A percentile compares a stretch with the other conserved stretches of the same genome.
phyloP scores from a whole-genome alignment of 2,888 invertebrate species.

The Hirtodrosophila histrioides region DNA sequence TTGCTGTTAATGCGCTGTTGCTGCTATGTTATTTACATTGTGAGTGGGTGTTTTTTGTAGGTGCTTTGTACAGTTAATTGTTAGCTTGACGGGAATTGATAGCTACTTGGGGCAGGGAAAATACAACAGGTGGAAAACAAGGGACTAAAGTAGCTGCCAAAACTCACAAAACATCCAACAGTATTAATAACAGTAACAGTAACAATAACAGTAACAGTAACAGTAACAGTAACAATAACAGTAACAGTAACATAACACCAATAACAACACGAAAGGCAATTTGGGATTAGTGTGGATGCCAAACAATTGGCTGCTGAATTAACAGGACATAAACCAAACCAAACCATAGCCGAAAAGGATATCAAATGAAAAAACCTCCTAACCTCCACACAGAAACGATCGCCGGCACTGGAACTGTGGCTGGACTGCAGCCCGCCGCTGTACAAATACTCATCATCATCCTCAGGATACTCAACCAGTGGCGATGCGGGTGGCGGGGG shows the following conservation, averaged over 20 bases:
- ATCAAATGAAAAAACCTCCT: conserved; percentile 78
- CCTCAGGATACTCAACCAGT: conserved; percentile 94
- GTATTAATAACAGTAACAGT: conserved; percentile 14
- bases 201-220: conserved; percentile 12
- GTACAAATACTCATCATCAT: conserved; percentile 88
- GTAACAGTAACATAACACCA: conserved; percentile 39
- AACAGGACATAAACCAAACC: conserved; percentile 47
- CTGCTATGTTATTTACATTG: conserved; percentile 3
- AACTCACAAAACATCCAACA: not conserved
- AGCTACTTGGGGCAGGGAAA: not conserved
- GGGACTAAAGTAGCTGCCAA: conserved; percentile 11
- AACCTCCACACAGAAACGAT: conserved; percentile 85
- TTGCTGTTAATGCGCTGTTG: conserved; percentile 18
- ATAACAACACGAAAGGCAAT: conserved; percentile 19
- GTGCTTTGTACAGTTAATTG: conserved; percentile 21
- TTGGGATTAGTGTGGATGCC: conserved; percentile 11
- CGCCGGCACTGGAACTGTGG: conserved; percentile 79
- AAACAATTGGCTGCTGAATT: conserved; percentile 18
- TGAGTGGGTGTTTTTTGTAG: too few species aligned
- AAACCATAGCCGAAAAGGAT: conserved; percentile 50
- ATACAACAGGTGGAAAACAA: conserved; percentile 3
- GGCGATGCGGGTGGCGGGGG: conserved; percentile 88
- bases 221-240: not conserved
- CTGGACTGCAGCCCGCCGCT: conserved; percentile 53
- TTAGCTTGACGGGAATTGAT: conserved; percentile 9